Evolutionary conservation across 2,797 vertebrate genomes (phyloP).

Genomic region (Etheostoma perlongum): DNA sequence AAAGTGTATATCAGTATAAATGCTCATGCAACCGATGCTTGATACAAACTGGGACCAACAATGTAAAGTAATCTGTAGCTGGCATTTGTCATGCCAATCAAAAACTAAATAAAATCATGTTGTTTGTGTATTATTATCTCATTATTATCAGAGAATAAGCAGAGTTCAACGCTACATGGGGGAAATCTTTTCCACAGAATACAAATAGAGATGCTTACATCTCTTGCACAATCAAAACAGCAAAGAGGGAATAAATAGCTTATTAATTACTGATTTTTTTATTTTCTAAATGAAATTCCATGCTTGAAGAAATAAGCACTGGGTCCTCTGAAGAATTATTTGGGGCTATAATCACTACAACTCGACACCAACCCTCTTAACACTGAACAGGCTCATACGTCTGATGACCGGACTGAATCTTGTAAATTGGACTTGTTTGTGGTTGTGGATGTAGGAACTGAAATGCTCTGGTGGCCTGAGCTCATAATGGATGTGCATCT

Average conservation of each 20-base stretch:
- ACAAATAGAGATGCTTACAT: not conserved
- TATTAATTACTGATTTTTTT: not conserved
- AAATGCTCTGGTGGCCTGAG: conserved; percentile 20
- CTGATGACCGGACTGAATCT: not conserved
- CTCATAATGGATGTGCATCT: conserved; percentile 37
- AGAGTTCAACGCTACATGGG: not conserved
- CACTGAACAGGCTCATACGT: not conserved
- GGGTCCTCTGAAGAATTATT: not conserved
- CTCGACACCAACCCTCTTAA: not conserved
- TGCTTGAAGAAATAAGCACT: not conserved
- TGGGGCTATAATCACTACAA: no score
- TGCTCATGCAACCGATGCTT: no score
- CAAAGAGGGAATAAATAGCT: not conserved
- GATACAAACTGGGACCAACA: not conserved
- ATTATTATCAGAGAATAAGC: not conserved
- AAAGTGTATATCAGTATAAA: not conserved
- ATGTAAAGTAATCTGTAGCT: not conserved
- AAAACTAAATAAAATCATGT: not conserved
- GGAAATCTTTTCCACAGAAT: not conserved
- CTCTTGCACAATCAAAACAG: not conserved
- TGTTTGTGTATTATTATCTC: not conserved
- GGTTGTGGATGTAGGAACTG: conserved; percentile 26
- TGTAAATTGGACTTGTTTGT: conserved; percentile 14
- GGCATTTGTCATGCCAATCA: not conserved
- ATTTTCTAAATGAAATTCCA: not conserved